Conservation (phyloP, 2,113 vertebrate genomes). For the Xenotilapia leptura region DNA sequence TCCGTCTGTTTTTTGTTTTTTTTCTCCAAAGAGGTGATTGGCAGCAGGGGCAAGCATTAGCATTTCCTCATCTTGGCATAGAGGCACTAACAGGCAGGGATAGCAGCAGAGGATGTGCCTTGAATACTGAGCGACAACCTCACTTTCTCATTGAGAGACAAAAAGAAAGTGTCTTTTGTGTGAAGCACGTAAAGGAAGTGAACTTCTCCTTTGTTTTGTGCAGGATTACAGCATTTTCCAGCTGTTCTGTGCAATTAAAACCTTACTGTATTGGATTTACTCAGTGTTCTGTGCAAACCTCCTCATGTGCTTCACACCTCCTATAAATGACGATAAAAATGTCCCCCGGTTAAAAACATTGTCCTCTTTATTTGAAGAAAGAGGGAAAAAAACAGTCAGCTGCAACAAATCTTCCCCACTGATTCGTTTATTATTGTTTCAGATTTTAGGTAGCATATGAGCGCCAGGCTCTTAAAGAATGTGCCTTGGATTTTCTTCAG, state of each 20-base stretch:
- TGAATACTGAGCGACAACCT: slow-evolving; percentile 43
- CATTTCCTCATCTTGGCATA: slow-evolving; percentile 65
- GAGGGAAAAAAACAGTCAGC: neutral
- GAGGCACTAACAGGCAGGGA: slow-evolving; percentile 55
- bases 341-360: neutral
- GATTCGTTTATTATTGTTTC: neutral
- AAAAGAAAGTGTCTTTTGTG: slow-evolving; percentile 1
- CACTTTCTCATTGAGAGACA: neutral
- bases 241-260: neutral
- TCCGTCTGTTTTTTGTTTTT: slow-evolving; percentile 34
- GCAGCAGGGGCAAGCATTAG: slow-evolving; percentile 63
- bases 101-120: slow-evolving; percentile 31
- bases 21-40: slow-evolving; percentile 53
- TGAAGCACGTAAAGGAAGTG: neutral
- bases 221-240: neutral
- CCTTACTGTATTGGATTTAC: neutral
- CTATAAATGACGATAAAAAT: neutral
- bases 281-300: neutral
- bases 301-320: neutral
- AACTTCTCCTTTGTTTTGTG: neutral
- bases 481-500: slow-evolving; percentile 25
- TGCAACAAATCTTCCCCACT: neutral
- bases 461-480: slow-evolving; percentile 2
- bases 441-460: neutral
- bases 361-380: neutral